Percentiles rank a stretch among this genome's conserved stretches.
Evolutionary conservation across 53 echinoderm and acorn worm species (phyloP).

Genomic region (Pentamera pediparva): DNA sequence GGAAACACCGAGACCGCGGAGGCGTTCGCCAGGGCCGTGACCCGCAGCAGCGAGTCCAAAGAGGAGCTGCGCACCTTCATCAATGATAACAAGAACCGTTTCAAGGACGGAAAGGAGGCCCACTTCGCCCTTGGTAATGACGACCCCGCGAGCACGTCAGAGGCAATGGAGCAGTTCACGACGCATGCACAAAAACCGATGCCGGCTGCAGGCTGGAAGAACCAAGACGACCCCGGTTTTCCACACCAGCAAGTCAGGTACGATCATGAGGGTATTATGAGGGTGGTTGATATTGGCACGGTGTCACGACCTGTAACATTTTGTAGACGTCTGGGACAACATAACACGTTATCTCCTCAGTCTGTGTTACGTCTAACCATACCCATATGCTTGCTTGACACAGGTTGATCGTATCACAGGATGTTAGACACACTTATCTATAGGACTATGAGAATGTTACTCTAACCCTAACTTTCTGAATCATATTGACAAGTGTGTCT

Average conservation of each 20-base stretch:
- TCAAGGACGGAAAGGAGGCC: constrained; percentile 70
- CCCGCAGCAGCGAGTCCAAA: constrained; percentile 37
- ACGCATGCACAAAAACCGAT: constrained; percentile 12
- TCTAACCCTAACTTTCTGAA: too few species aligned
- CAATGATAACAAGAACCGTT: constrained; percentile 58
- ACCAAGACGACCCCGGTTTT: constrained; percentile 65
- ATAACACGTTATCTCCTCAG: too few species aligned
- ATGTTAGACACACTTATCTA: too few species aligned
- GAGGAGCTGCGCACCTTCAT: constrained; percentile 42
- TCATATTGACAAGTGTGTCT: too few species aligned
- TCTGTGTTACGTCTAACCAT: too few species aligned
- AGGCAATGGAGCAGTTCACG: constrained; percentile 60
- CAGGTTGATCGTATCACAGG: too few species aligned
- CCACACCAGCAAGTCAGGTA: constrained; percentile 73
- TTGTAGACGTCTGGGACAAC: too few species aligned
- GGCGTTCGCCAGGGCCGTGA: constrained; percentile 48
- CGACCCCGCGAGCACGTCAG: constrained; percentile 34
- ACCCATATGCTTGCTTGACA: too few species aligned
- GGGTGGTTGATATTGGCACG: too few species aligned
- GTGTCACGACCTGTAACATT: too few species aligned
- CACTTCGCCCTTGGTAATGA: constrained; percentile 89
- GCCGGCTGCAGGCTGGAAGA: constrained; percentile 67
- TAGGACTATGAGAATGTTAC: too few species aligned
- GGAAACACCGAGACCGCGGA: constrained; percentile 69
- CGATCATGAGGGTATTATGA: too few species aligned